A percentile compares a stretch with the other conserved stretches of the same genome.
Conservation (phyloP, 2,888 invertebrate species). For the Gymnoscelis rufifasciata region DNA sequence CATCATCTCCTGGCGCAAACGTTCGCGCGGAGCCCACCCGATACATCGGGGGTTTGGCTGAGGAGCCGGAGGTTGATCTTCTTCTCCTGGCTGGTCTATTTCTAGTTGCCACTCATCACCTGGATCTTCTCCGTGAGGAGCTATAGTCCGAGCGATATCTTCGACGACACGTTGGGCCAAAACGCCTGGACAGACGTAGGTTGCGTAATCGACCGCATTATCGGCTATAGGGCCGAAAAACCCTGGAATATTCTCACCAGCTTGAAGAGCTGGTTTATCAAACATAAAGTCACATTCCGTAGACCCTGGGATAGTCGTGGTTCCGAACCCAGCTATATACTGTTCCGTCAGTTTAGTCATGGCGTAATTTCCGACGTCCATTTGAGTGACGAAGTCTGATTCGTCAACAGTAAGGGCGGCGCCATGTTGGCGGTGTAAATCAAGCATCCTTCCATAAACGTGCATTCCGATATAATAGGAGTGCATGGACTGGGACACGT, state of each 20-base stretch:
- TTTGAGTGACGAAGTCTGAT: conserved; percentile 2
- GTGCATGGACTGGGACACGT: conserved; percentile 19
- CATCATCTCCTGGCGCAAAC: too few relatives aligned
- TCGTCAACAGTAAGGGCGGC: not conserved
- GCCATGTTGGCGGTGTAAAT: conserved; percentile 8
- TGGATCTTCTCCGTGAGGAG: not conserved
- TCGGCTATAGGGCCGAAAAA: not conserved
- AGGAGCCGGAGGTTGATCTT: too few relatives aligned
- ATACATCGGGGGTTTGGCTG: too few relatives aligned
- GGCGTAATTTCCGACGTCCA: conserved; percentile 3
- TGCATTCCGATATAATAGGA: too few relatives aligned
- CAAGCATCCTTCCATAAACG: conserved; percentile 13
- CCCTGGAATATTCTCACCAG: not conserved
- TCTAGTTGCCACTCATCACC: too few relatives aligned
- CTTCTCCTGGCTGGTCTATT: too few relatives aligned
- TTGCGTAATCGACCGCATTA: not conserved
- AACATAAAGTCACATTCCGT: not conserved
- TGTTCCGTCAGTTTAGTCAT: not conserved
- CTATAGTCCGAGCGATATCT: too few relatives aligned
- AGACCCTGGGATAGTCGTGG: not conserved
- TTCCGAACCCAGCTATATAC: not conserved
- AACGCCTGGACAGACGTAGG: not conserved
- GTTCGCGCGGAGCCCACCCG: too few relatives aligned
- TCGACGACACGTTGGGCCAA: too few relatives aligned
- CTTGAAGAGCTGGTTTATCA: not conserved